Evolutionary conservation across 2,888 invertebrate genomes (phyloP), one percentile per base, ranked within the genome.

Genomic region (Agrenia bidenticulata): DNA sequence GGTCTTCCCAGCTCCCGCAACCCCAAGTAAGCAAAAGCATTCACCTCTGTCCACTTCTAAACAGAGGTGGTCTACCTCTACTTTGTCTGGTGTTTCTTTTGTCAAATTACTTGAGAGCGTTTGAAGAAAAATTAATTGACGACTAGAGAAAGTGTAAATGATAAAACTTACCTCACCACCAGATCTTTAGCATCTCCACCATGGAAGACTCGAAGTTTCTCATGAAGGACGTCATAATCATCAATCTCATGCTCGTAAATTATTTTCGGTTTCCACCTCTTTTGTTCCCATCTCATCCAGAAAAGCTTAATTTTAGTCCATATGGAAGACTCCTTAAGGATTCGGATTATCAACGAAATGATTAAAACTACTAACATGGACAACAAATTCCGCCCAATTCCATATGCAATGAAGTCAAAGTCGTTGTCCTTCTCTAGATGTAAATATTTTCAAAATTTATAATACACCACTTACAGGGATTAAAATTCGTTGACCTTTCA

Each of bases 21-120:
- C 53, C 7, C 70, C 67, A 9, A 70, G 24, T 13, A 70, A 49
- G 13, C 67, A 62, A 42, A 67, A 70, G n/a, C 66, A 60, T 19
- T 70, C 67, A 0, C 70, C 69, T 45, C 56, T 58, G 17, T 59
- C 49, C 2, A 69, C 32, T 19, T 58, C 58, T 19, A 69, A 2
- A 49, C 57, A 66, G 4, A 69, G 42, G 41, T 64, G 62, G 21
- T 66, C 62, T 2, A 69, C 24, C 19, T 54, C 39, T 0, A 50
- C 19, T 9, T 37, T 59, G 1, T 21, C 21, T 0, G 64, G 62
- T 5, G 61, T 59, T n/a, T 69, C 62, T 17, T 64, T 49, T 0
- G 64, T 59, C 15, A 69, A 54, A 56, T 69, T 66, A n/a, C 69
- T 69, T 15, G 1, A 7, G 39, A 2, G 53, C 37, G 21, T 41